phyloP scores from a whole-genome alignment of 2,113 vertebrate genomes.

The Cryptotis parvus region DNA sequence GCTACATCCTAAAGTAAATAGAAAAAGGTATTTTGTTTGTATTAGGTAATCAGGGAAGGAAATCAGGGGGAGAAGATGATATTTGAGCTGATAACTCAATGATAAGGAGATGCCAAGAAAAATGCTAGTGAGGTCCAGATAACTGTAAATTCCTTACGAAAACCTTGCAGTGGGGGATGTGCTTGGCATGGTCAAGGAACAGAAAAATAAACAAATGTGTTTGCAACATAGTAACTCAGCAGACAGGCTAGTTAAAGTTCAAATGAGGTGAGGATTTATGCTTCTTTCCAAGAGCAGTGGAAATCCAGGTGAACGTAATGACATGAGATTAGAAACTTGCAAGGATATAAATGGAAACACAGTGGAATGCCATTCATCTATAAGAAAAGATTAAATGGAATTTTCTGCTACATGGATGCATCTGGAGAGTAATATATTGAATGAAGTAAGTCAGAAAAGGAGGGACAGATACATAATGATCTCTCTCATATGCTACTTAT shows the following conservation, averaged over 20 bases:
- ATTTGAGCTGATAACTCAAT: constrained; percentile 31
- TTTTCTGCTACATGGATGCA: too few relatives aligned
- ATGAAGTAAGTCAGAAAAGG: too few relatives aligned
- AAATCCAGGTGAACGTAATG: too few relatives aligned
- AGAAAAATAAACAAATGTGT: neutral
- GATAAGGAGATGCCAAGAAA: constrained; percentile 1
- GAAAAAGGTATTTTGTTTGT: constrained; percentile 32
- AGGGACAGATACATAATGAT: too few relatives aligned
- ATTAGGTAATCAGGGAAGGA: neutral
- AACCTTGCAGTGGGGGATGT: neutral
- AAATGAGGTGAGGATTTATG: neutral
- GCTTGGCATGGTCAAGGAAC: neutral
- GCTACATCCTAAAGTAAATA: neutral
- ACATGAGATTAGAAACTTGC: too few relatives aligned
- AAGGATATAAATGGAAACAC: too few relatives aligned
- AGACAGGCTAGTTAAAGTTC: neutral
- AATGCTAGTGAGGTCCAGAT: neutral
- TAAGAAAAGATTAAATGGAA: too few relatives aligned
- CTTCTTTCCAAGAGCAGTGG: too few relatives aligned
- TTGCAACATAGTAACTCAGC: neutral
- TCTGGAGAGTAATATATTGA: too few relatives aligned
- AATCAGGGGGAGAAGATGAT: neutral
- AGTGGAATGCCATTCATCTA: too few relatives aligned
- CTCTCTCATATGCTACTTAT: too few relatives aligned
- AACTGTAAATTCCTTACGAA: neutral